Evolutionary conservation across 2,797 vertebrate species (phyloP).

Genomic region (Taenioides sp.): DNA sequence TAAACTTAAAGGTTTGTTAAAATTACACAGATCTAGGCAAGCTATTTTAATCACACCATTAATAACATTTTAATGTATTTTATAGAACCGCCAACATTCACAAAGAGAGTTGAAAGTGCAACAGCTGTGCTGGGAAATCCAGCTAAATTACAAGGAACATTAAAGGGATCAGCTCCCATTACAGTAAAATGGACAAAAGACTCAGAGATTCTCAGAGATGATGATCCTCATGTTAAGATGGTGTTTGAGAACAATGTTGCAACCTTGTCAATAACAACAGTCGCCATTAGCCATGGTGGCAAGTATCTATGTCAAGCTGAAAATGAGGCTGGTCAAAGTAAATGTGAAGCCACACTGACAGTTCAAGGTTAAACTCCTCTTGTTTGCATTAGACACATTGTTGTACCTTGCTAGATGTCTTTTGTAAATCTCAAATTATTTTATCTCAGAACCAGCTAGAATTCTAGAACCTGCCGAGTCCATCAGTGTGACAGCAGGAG

Average conservation of each 20-base stretch:
- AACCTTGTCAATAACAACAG: constrained; percentile 81
- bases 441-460: constrained; percentile 90
- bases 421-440: constrained; percentile 34
- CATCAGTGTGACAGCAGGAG: constrained; percentile 93
- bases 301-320: constrained; percentile 93
- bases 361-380: constrained; percentile 90
- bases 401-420: neutral
- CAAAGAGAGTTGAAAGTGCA: constrained; percentile 91
- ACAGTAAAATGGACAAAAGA: constrained; percentile 92
- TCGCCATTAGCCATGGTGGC: constrained; percentile 84
- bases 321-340: constrained; percentile 95
- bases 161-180: constrained; percentile 93
- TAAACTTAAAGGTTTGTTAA: constrained; percentile 93
- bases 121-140: constrained; percentile 88
- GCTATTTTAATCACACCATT: neutral
- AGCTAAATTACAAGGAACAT: constrained; percentile 84
- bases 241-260: constrained; percentile 87
- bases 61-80: constrained; percentile 46
- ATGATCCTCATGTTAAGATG: constrained; percentile 86
- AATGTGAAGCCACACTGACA: constrained; percentile 88
- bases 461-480: constrained; percentile 91
- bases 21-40: neutral
- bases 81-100: constrained; percentile 90
- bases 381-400: neutral
- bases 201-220: constrained; percentile 89